A percentile compares a stretch with the other conserved stretches of the same genome.
Evolutionary conservation across 2,797 vertebrate species (phyloP).

Genomic region (Gastrophryne carolinensis): DNA sequence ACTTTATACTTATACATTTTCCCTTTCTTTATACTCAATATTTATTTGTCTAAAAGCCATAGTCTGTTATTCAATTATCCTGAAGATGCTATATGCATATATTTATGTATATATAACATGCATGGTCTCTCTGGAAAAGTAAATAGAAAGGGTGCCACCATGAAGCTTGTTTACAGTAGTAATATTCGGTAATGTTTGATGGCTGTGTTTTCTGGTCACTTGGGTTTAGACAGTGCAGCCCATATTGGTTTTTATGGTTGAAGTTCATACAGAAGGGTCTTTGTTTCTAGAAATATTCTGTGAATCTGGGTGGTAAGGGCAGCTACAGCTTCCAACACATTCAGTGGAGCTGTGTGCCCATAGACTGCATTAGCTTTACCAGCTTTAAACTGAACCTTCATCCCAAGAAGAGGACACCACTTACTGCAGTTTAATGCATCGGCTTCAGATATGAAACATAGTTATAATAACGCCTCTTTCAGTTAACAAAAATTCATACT

Average conservation of each 20-base stretch:
- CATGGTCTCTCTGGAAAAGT: not conserved
- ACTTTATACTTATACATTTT: too few species aligned
- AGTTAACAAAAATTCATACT: too few species aligned
- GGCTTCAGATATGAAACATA: too few species aligned
- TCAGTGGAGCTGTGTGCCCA: not conserved
- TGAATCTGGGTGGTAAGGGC: constrained; percentile 11
- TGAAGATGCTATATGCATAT: too few species aligned
- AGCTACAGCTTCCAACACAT: not conserved
- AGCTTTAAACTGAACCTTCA: too few species aligned
- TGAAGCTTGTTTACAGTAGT: not conserved
- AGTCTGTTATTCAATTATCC: too few species aligned
- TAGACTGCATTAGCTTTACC: not conserved
- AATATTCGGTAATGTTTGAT: constrained; percentile 2
- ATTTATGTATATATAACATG: not conserved
- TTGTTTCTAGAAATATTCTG: constrained; percentile 4
- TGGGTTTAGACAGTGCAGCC: not conserved
- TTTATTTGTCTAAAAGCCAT: too few species aligned
- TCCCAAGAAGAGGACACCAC: too few species aligned
- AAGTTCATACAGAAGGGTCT: constrained; percentile 1
- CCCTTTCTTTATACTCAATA: too few species aligned
- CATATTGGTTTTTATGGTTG: constrained; percentile 20
- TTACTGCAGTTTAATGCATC: too few species aligned
- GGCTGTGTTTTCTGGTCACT: constrained; percentile 14
- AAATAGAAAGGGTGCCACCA: not conserved
- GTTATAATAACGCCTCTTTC: too few species aligned